phyloP scores from a whole-genome alignment of 2,888 invertebrate species.

The Dryococelus australis region DNA sequence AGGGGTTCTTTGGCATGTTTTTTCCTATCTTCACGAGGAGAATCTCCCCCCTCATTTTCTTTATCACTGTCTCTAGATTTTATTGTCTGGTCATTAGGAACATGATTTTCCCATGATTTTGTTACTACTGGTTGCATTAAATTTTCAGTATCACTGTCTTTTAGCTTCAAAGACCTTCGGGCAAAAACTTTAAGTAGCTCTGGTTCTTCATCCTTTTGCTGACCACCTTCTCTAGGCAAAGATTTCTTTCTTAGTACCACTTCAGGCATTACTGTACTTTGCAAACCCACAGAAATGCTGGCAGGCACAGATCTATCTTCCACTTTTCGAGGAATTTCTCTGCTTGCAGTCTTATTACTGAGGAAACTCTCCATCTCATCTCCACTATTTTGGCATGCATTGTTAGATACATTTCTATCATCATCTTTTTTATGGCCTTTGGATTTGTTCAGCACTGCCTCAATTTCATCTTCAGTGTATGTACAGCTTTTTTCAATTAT shows the following conservation, averaged over 20 bases:
- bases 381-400: slow-evolving; percentile 5
- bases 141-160: slow-evolving; percentile 70
- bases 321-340: neutral
- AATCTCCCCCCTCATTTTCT: slow-evolving; percentile 67
- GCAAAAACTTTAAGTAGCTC: slow-evolving; percentile 85
- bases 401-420: neutral
- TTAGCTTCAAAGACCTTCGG: slow-evolving; percentile 79
- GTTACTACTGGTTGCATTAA: slow-evolving; percentile 64
- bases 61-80: slow-evolving; percentile 76
- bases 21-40: slow-evolving; percentile 61
- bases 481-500: slow-evolving; percentile 33
- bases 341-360: neutral
- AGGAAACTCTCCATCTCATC: neutral
- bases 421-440: slow-evolving; percentile 31
- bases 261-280: slow-evolving; percentile 45
- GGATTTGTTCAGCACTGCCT: neutral
- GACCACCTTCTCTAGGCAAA: slow-evolving; percentile 58
- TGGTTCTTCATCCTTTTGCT: slow-evolving; percentile 73
- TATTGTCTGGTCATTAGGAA: slow-evolving; percentile 62
- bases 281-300: neutral
- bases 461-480: slow-evolving; percentile 31
- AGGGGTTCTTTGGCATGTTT: slow-evolving; percentile 39
- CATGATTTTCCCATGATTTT: slow-evolving; percentile 56
- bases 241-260: slow-evolving; percentile 68
- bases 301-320: slow-evolving; percentile 13